Evolutionary conservation across 2,797 vertebrate species (phyloP).

Genomic region (Zenarchopterus dispar): DNA sequence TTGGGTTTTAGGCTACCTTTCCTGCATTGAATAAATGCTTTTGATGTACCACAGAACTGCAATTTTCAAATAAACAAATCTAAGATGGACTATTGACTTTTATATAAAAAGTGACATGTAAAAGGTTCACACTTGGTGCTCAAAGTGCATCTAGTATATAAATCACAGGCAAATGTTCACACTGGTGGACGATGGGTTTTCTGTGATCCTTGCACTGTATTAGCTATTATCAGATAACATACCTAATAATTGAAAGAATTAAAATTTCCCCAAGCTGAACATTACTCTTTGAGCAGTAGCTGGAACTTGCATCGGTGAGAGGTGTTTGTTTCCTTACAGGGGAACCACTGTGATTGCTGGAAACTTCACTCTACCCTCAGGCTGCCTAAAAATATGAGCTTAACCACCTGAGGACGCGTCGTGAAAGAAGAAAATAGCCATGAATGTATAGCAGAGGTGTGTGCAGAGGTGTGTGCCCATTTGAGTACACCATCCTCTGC

Average conservation of each 20-base stretch:
- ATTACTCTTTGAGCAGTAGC: neutral
- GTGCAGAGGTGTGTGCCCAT: constrained; percentile 36
- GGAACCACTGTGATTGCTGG: constrained; percentile 9
- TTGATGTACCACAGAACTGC: too few relatives aligned
- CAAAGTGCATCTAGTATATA: too few relatives aligned
- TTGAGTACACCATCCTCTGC: too few relatives aligned
- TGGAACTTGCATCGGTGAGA: neutral
- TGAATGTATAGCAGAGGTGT: neutral
- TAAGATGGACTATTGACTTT: too few relatives aligned
- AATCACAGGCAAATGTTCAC: too few relatives aligned
- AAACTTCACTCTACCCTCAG: constrained; percentile 7
- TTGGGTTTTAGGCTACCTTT: too few relatives aligned
- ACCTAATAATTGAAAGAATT: neutral
- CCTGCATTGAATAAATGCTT: too few relatives aligned
- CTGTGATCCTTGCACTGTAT: too few relatives aligned
- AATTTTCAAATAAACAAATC: too few relatives aligned
- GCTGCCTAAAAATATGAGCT: neutral
- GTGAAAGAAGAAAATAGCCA: neutral
- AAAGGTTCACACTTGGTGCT: too few relatives aligned
- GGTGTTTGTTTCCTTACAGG: neutral
- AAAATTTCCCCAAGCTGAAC: neutral
- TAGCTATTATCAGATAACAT: neutral
- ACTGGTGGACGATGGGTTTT: too few relatives aligned
- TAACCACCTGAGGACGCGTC: neutral
- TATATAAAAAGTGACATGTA: too few relatives aligned